Conservation (phyloP, 2,113 vertebrate species). For the Tamias sibiricus region DNA sequence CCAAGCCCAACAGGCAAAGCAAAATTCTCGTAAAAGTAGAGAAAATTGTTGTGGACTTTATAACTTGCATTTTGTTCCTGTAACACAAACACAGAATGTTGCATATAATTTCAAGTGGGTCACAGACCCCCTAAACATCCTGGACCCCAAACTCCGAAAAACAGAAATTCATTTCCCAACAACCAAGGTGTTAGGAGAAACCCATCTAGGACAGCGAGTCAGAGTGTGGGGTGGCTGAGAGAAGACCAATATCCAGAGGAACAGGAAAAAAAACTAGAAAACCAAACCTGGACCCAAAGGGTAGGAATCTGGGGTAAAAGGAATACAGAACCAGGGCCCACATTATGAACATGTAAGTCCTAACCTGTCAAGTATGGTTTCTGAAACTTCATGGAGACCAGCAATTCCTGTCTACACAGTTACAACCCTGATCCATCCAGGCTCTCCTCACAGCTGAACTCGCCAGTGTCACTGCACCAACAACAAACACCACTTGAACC, state of each 20-base stretch:
- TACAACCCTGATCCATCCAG: fast-evolving
- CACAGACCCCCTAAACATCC: neutral
- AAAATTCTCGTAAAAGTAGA: no score
- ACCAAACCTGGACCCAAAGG: neutral
- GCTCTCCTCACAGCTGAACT: neutral
- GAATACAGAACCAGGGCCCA: neutral
- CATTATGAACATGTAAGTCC: neutral
- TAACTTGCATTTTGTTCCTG: no score
- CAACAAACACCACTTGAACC: fast-evolving
- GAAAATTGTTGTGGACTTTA: no score
- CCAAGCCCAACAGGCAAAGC: no score
- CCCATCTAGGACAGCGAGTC: neutral
- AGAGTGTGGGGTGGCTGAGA: neutral
- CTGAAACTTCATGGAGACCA: neutral
- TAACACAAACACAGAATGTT: no score
- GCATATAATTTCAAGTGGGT: neutral
- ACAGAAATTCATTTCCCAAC: neutral
- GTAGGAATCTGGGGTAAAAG: fast-evolving
- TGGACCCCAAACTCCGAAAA: neutral
- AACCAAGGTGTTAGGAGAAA: neutral
- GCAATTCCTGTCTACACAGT: fast-evolving
- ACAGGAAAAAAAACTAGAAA: fast-evolving
- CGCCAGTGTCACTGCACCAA: neutral
- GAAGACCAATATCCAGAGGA: neutral
- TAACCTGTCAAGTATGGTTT: neutral